Base-by-base conservation (phyloP, 2,888 invertebrate genomes). In the Eumerus sabulonum region DNA sequence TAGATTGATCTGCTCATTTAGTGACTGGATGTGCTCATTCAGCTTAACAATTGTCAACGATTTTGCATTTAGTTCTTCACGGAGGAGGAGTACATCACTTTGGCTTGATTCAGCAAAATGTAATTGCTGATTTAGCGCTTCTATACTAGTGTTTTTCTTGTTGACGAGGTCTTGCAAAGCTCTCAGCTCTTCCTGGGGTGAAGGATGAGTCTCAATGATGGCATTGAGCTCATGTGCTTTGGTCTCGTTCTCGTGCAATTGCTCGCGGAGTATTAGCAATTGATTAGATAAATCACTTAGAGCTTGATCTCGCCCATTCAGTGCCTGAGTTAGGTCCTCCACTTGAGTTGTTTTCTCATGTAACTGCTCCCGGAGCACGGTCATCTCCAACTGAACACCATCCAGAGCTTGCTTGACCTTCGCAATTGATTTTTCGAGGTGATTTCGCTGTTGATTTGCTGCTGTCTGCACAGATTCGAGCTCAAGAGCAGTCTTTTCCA, bases 261-360 rank as follows among this genome's bases (percentile, higher is more conserved):
- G 56, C 1, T 36, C 35, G 35, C 59, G 63, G 1, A 57, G 51
- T n/a, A 53, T 11, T 9, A 47, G 11, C 0, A 51, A 13, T 2
- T 68, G 59, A n/a, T 67, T 53, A 4, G 40, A 35, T n/a, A 44
- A 19, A 0, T 42, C 38, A 4, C 9, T 38, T 9, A 50, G 12
- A 1, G 14, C 44, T 11, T 71, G 76, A 36, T 82, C 48, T 0
- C 9, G 53, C 14, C 67, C 82, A 17, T 77, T 53, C n/a, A 81
- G 45, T 1, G 40, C 62, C n/a, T 12, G 11, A 1, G 38, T 42
- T 0, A 81, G 45, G 16, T 70, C 70, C 9, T 73, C 56, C 18
- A 74, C 35, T 83, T 92, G 91, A 36, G 89, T 84, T 76, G 90
- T 89, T 16, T 91, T 84, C 50, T 90, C 88, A 63, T 91, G 89